These are phyloP conservation scores for Ceyx margarethae DNA, from an alignment of 2,113 vertebrate species.

Conservation along the genomic window DNA sequence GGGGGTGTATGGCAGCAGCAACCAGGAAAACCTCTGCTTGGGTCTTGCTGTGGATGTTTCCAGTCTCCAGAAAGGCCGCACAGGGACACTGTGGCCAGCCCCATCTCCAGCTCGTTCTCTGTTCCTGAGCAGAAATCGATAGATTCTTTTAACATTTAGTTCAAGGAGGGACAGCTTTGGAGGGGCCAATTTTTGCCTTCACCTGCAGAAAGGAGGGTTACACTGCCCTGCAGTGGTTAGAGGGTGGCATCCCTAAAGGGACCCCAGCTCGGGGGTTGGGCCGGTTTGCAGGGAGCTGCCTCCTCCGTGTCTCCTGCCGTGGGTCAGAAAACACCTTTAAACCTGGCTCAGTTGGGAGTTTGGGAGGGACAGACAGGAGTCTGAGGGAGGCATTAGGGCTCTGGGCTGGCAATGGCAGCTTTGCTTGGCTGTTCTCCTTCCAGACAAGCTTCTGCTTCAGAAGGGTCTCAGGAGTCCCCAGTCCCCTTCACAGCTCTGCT, in stretches of 20 bases:
- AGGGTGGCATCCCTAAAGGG: neutral
- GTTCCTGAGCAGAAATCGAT: neutral
- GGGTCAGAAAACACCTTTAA: neutral
- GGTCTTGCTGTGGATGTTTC: neutral
- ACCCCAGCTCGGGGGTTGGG: neutral
- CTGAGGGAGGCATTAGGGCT: neutral
- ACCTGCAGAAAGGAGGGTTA: neutral
- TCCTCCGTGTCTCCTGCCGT: neutral
- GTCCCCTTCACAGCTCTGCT: neutral
- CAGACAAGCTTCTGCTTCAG: neutral
- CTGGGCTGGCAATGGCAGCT: neutral
- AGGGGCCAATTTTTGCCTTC: neutral
- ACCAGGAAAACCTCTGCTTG: neutral
- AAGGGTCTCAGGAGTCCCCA: neutral
- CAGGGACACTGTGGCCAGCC: neutral
- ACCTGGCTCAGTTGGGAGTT: neutral
- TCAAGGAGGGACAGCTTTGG: neutral
- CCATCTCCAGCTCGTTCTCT: neutral
- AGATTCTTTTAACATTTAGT: neutral
- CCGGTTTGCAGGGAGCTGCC: neutral
- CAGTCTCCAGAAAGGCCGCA: neutral
- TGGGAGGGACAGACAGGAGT: neutral
- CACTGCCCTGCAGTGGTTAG: accelerated
- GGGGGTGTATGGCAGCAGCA: neutral
- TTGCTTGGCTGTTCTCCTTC: accelerated